These are phyloP conservation scores for Chanos chanos DNA, from an alignment of 2,797 vertebrate species.

Conservation along the genomic window DNA sequence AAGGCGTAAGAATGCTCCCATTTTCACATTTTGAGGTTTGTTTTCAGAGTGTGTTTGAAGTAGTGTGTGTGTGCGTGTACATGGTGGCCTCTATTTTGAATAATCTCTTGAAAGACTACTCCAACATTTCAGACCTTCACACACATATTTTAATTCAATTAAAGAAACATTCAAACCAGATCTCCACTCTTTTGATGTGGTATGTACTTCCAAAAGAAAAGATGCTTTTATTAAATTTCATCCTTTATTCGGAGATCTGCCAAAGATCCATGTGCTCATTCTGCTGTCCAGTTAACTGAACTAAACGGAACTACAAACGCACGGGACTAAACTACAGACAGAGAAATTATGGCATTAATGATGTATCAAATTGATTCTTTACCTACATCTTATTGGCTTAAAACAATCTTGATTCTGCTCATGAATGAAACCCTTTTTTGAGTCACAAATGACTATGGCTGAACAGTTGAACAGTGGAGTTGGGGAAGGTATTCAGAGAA, in stretches of 20 bases:
- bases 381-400: constrained; percentile 4
- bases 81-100: not conserved
- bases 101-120: not conserved
- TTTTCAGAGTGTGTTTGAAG: too few relatives aligned
- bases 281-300: too few relatives aligned
- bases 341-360: constrained; percentile 5
- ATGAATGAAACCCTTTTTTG: too few relatives aligned
- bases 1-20: too few relatives aligned
- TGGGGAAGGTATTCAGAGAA: too few relatives aligned
- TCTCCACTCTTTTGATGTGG: not conserved
- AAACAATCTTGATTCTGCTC: not conserved
- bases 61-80: too few relatives aligned
- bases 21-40: too few relatives aligned
- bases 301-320: too few relatives aligned
- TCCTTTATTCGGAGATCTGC: not conserved
- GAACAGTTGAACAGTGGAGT: too few relatives aligned
- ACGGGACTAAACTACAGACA: not conserved
- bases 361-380: constrained; percentile 7
- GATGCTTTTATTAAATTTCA: not conserved
- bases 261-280: not conserved
- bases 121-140: constrained; percentile 4
- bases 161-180: constrained; percentile 3
- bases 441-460: too few relatives aligned
- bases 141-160: constrained; percentile 19
- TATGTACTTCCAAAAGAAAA: not conserved